phyloP scores from a whole-genome alignment of 30 jellyfish, hydroid and myxozoan genomes.

The Aurelia sp. region DNA sequence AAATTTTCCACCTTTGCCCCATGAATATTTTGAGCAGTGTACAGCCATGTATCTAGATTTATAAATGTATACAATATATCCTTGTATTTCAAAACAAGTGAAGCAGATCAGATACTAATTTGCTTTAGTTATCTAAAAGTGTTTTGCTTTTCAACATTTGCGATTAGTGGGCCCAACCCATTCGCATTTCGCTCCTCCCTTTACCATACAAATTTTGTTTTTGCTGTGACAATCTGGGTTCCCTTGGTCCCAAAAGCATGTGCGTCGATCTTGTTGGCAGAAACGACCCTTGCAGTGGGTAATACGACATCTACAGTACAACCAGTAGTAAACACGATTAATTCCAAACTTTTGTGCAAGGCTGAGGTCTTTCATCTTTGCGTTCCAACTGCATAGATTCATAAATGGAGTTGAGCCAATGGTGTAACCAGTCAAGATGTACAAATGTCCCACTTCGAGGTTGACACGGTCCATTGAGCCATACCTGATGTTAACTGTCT shows the following conservation, averaged over 20 bases:
- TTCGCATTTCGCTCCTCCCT: conserved; percentile 21
- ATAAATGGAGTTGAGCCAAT: conserved; percentile 22
- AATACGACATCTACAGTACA: conserved; percentile 43
- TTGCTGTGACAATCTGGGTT: background rate
- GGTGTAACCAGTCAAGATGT: conserved; percentile 52
- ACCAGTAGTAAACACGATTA: conserved; percentile 19
- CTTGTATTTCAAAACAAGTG: no score
- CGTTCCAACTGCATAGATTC: conserved; percentile 54
- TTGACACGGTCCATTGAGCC: conserved; percentile 33
- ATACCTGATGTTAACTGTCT: conserved; percentile 19
- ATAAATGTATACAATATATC: no score
- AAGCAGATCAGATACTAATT: no score
- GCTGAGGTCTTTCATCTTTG: conserved; percentile 64
- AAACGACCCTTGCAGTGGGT: conserved; percentile 16
- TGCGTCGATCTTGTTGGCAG: background rate
- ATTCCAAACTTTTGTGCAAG: conserved; percentile 48
- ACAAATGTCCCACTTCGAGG: conserved; percentile 48
- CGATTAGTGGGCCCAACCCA: conserved; percentile 20
- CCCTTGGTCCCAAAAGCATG: background rate
- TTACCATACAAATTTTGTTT: conserved; percentile 45
- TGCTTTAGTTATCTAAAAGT: no score
- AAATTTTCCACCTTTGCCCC: no score
- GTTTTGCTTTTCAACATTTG: no score
- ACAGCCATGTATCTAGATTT: no score
- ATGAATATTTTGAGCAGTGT: no score